Percentiles rank a stretch among this genome's conserved stretches.
These are phyloP conservation scores for Nomada lathburiana DNA, from an alignment of 2,888 invertebrate genomes.

Conservation along the genomic window DNA sequence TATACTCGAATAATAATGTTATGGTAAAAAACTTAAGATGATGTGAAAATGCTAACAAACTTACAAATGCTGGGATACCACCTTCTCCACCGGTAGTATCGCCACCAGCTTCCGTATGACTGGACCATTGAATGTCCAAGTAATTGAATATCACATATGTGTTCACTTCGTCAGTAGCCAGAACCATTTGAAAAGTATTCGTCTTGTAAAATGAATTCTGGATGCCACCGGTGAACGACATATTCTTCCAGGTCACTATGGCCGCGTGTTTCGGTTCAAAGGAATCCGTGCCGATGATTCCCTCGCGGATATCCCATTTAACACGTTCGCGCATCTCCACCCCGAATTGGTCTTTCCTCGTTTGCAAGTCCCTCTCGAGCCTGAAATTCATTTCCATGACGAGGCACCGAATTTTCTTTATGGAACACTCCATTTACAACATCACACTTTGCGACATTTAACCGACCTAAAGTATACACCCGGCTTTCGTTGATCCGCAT, in stretches of 20 bases:
- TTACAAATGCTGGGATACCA: conserved; percentile 94
- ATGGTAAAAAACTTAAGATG: too few relatives aligned
- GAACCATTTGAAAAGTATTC: conserved; percentile 97
- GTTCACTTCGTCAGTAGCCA: conserved; percentile 96
- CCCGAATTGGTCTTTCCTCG: conserved; percentile 92
- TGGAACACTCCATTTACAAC: not conserved
- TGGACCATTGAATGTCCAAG: conserved; percentile 94
- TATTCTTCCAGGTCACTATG: conserved; percentile 98
- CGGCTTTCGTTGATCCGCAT: conserved; percentile 90
- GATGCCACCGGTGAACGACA: conserved; percentile 96
- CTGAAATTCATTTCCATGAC: conserved; percentile 78
- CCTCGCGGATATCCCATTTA: conserved; percentile 95
- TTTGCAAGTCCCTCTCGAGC: conserved; percentile 89
- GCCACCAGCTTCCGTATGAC: conserved; percentile 95
- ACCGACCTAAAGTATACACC: conserved; percentile 92
- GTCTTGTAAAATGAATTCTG: conserved; percentile 93
- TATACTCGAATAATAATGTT: too few relatives aligned
- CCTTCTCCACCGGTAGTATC: conserved; percentile 95
- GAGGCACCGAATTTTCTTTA: not conserved
- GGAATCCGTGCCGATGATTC: conserved; percentile 95
- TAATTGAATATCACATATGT: conserved; percentile 99
- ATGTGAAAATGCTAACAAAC: conserved; percentile 76
- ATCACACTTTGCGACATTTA: not conserved
- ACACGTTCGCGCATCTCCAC: conserved; percentile 94
- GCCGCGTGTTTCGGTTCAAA: conserved; percentile 96